Conservation (phyloP, 2,888 invertebrate species). For the Luperina testacea region DNA sequence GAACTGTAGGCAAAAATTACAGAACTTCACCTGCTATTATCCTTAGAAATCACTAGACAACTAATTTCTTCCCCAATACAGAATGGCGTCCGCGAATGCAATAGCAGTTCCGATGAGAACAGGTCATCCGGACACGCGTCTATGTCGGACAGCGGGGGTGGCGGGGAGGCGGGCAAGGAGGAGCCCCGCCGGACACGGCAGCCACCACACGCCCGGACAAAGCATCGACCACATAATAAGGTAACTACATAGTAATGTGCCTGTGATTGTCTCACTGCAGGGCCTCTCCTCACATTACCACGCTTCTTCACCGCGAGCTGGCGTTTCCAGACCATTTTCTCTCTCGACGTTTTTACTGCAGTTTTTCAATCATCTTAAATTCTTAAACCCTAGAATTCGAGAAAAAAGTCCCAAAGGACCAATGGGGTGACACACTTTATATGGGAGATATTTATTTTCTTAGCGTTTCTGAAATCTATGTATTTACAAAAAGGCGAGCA, state of each 20-base stretch:
- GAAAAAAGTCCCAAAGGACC: not conserved
- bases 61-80: slow-evolving; percentile 65
- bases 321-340: not conserved
- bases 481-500: not conserved
- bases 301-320: too few species aligned
- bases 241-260: slow-evolving; percentile 61
- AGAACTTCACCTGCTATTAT: not conserved
- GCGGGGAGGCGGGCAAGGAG: slow-evolving; percentile 88
- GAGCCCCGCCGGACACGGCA: slow-evolving; percentile 91
- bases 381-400: not conserved
- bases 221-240: slow-evolving; percentile 91
- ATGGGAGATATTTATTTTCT: not conserved
- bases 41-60: too few species aligned
- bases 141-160: slow-evolving; percentile 97
- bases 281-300: not conserved
- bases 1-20: not conserved
- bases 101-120: slow-evolving; percentile 97
- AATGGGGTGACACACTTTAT: not conserved
- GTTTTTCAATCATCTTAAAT: not conserved
- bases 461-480: not conserved
- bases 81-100: slow-evolving; percentile 92
- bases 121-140: slow-evolving; percentile 98
- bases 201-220: slow-evolving; percentile 91
- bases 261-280: too few species aligned
- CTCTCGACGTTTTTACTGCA: not conserved